Base-by-base conservation (phyloP, 2,797 vertebrate genomes). In the Pygocentrus nattereri region DNA sequence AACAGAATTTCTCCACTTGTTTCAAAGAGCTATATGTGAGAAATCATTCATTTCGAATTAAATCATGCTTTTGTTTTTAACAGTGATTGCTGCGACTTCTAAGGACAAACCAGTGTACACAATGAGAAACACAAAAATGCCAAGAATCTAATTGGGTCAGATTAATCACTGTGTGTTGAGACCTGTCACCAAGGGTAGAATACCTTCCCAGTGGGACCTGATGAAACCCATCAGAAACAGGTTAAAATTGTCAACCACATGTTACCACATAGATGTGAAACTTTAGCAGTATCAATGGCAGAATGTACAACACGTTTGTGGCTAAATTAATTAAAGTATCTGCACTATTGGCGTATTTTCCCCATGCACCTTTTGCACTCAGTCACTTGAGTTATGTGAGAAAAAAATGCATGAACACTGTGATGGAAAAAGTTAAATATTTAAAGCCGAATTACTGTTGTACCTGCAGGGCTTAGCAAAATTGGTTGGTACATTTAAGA, bases 381-480 rank as follows among this genome's bases (percentile, higher is more conserved):
- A 10, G 3, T 75, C 25, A 79, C 71, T 47, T 25, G 1, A 41
- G 11, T 38, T 38, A 23, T 8, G 6, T 1, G 34, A 13, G 21
- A n/a, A 5, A 15, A 64, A 31, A 31, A 41, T 21, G n/a, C 64
- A 61, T 2, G 13, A 61, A 61, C 41, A 19, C 19, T 49, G 15
- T 64, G 3, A 74, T 74, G 27, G 69, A 62, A 74, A 69, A 78
- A 52, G 6, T 21, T 16, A 27, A 80, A 49, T 47, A 61, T 23
- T 73, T 68, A 68, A 50, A 73, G 18, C 8, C 30, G 34, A 58
- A 82, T 74, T 82, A 73, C 21, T 67, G 23, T 23, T 34, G n/a
- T 69, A 65, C 69, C 68, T 77, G 76, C 76, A 74, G 67, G 38
- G 59, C 41, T 78, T 31, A 73, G 75, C 30, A 1, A 81, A 23